These are phyloP conservation scores for Pocota personata DNA, from an alignment of 2,888 invertebrate genomes.

Conservation along the genomic window DNA sequence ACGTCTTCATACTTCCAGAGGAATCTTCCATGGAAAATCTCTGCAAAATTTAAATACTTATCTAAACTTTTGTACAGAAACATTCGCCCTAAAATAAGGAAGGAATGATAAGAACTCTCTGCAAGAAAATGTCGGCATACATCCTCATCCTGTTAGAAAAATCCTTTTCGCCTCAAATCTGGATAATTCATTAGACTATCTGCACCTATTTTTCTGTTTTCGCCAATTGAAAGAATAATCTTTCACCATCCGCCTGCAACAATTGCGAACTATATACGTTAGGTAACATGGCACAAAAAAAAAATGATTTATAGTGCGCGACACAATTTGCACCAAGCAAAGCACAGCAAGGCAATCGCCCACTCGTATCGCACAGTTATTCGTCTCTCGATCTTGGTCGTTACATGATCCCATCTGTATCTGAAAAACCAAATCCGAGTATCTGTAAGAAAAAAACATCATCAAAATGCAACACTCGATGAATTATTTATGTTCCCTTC, in stretches of 20 bases:
- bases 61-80: no score
- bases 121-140: no score
- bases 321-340: slow-evolving; percentile 64
- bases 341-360: slow-evolving; percentile 57
- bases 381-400: slow-evolving; percentile 35
- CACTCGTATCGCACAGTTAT: slow-evolving; percentile 55
- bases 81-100: no score
- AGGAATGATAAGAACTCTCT: no score
- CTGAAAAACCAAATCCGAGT: slow-evolving; percentile 11
- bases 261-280: slow-evolving; percentile 9
- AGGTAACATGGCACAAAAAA: slow-evolving; percentile 20
- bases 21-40: no score
- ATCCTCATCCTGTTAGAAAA: not conserved
- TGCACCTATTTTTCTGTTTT: not conserved
- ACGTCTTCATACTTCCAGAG: no score
- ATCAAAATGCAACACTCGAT: slow-evolving; percentile 48
- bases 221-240: slow-evolving; percentile 21
- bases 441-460: not conserved
- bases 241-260: slow-evolving; percentile 26
- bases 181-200: not conserved
- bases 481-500: slow-evolving; percentile 69
- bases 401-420: slow-evolving; percentile 54
- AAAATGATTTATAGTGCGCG: slow-evolving; percentile 67
- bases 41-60: no score
- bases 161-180: not conserved